Percentiles rank a stretch among this genome's conserved stretches.
phyloP scores from a whole-genome alignment of 2,888 invertebrate genomes.

The Caenorhabditis sp. region DNA sequence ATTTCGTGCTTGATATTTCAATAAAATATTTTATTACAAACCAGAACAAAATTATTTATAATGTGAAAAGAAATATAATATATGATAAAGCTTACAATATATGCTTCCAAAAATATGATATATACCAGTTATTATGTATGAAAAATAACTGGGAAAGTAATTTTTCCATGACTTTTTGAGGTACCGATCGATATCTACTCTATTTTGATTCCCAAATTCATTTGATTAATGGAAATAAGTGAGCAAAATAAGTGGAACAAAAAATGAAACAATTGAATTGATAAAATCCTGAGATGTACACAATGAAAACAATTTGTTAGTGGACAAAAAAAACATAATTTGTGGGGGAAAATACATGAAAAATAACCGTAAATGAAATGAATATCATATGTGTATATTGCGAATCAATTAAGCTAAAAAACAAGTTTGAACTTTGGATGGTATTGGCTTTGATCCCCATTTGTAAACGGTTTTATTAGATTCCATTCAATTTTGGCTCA shows the following conservation, averaged over 20 bases:
- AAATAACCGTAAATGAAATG: background rate
- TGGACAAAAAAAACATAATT: background rate
- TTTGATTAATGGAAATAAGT: background rate
- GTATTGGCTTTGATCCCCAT: background rate
- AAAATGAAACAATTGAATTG: background rate
- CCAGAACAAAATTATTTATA: background rate
- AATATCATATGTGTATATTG: background rate
- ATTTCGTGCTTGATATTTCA: background rate
- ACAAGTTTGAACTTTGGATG: background rate
- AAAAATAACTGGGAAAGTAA: background rate
- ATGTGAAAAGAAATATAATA: background rate
- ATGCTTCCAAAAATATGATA: constrained; percentile 3
- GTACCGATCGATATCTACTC: background rate
- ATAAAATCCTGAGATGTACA: background rate
- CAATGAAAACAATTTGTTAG: background rate
- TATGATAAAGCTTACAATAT: constrained; percentile 5
- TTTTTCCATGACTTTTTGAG: background rate
- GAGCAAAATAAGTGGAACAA: background rate
- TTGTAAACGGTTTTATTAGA: background rate
- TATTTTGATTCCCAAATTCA: background rate
- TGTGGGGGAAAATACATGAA: background rate
- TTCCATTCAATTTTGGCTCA: constrained; percentile 29
- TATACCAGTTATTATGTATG: background rate
- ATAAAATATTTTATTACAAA: background rate
- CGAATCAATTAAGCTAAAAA: background rate